Evolutionary conservation across 2,113 vertebrate species (phyloP), one percentile per base, ranked within the genome.

Genomic region (Drymodes brunneopygia): DNA sequence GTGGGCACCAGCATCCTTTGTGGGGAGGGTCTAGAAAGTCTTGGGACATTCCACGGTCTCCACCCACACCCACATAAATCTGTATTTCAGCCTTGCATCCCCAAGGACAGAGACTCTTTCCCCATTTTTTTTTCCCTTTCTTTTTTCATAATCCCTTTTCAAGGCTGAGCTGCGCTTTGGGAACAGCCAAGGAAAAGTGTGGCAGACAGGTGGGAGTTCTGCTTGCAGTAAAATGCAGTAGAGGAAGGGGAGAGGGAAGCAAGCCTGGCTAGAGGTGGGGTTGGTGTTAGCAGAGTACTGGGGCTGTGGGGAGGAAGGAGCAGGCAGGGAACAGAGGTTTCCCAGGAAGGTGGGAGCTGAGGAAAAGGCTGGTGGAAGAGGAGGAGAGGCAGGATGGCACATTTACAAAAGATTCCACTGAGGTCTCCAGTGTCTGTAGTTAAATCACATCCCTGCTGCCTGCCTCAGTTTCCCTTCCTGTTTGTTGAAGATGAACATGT

Each of bases 401-500:
- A 7, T 14, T 13, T 3, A 9, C 40, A 31, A 12, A 75, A 69
- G 38, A 47, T n/a, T n/a, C 11, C 31, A 22, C 48, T 0, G 4
- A 19, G 25, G 8, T 62, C 17, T 86, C 17, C 56, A 14, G 31
- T 42, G 36, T n/a, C 29, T 56, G 47, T 28, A 16, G 20, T 60
- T 86, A 58, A 60, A 58, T 72, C 57, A 4, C 33, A n/a, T 48
- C 65, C 15, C 61, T 75, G 56, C 81, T 88, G 47, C 9, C 71
- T 78, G 80, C 72, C 81, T 89, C 65, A 31, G 73, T 74, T 92
- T 89, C 60, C 56, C 29, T 15, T 47, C 11, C 29, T 77, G 58
- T 5, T 7, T 20, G 19, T 15, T 21, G 28, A 45, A 73, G 45
- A 11, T 27, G 23, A 69, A 5, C 5, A 0, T 0, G 2, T 42